These are phyloP conservation scores for Pseudochromis fuscus DNA, from an alignment of 2,797 vertebrate species.

Conservation along the genomic window DNA sequence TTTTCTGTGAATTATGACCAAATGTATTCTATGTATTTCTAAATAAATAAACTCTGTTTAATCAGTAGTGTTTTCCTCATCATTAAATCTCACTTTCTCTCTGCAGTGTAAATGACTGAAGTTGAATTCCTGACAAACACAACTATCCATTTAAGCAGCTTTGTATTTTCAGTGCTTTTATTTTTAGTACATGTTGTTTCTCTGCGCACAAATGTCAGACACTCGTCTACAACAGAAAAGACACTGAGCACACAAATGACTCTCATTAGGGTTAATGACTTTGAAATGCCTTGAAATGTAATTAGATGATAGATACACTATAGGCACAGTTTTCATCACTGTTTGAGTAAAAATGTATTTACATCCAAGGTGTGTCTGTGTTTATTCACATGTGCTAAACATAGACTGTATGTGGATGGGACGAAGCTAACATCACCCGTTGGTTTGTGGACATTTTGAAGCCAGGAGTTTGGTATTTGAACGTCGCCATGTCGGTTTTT, in stretches of 20 bases:
- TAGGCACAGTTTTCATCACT: neutral
- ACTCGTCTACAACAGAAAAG: conserved; percentile 6
- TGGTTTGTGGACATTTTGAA: too few species aligned
- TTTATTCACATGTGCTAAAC: neutral
- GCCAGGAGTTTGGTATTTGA: too few species aligned
- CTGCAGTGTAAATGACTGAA: neutral
- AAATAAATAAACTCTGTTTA: conserved; percentile 56
- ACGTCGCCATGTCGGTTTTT: too few species aligned
- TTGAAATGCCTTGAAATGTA: conserved; percentile 5
- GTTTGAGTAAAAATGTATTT: too few species aligned
- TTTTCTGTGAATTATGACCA: conserved; percentile 33
- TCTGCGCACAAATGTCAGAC: conserved; percentile 7
- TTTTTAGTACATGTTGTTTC: conserved; percentile 33
- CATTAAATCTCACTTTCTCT: neutral
- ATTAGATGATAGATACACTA: neutral
- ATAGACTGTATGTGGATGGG: too few species aligned
- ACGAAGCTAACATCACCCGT: too few species aligned
- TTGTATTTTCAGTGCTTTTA: conserved; percentile 13
- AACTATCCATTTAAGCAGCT: neutral
- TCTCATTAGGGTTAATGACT: neutral
- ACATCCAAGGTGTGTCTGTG: too few species aligned
- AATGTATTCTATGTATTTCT: conserved; percentile 28
- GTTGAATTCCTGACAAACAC: neutral
- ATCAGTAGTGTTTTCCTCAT: neutral
- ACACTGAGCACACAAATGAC: neutral